Evolutionary conservation across 2,113 vertebrate genomes (phyloP), one percentile per base, ranked within the genome.

Genomic region (Chunga burmeisteri): DNA sequence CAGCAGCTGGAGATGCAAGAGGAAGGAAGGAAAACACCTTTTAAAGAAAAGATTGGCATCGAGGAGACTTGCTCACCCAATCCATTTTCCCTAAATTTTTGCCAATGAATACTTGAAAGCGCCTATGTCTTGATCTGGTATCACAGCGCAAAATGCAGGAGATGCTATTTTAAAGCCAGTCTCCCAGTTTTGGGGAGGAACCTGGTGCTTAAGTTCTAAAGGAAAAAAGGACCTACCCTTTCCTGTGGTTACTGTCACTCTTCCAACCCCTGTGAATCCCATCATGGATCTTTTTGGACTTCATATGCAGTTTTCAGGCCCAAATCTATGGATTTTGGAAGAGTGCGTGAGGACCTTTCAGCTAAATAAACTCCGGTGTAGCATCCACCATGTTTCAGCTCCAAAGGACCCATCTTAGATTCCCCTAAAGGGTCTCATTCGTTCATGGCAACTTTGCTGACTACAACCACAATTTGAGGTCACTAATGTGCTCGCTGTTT

Each of bases 391-490:
- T 0, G 0, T 32, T 63, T 42, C 66, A 22, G 55, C 55, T 66
- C 25, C 61, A 1, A 16, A 83, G 49, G 55, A 38, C 26, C 72
- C 63, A 0, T 4, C 58, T 80, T 17, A 17, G 49, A 23, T 19
- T 40, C 14, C 25, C 42, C 9, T 19, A 3, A 23, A 53, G 8
- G 3, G 18, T 50, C 68, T 71, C 16, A 0, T 6, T 47, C 22
- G 2, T 20, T 46, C 8, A 0, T 1, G 44, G 47, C 1, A 7
- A 21, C 89, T 88, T 96, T 96, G 95, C 95, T 50, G 65, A 85
- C 74, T 93, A 81, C 83, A 93, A 90, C 93, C 95, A 93, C 93
- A 96, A 93, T 94, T 90, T 88, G 68, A 81, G 82, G 93, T 84
- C 47, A 8, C 40, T n/a, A 20, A 58, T 2, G 5, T 7, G 34